Evolutionary conservation across 2,888 invertebrate species (phyloP).

Genomic region (Pseudoips prasinana): DNA sequence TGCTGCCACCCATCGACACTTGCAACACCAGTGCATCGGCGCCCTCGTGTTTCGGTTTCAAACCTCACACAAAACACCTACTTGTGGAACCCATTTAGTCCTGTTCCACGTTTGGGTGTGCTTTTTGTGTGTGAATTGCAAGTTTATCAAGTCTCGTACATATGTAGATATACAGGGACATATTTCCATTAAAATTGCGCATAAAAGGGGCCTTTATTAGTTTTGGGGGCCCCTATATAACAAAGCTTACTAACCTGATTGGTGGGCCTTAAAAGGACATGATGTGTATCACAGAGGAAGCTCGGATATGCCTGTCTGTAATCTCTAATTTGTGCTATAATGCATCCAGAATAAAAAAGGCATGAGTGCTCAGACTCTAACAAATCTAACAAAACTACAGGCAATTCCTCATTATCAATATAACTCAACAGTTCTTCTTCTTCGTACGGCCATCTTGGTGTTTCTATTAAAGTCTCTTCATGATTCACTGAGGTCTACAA

Average conservation of each 20-base stretch:
- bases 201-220: too few relatives aligned
- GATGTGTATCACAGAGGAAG: slow-evolving; percentile 90
- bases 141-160: too few relatives aligned
- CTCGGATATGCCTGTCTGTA: slow-evolving; percentile 91
- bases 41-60: too few relatives aligned
- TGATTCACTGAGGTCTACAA: slow-evolving; percentile 51
- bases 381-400: slow-evolving; percentile 92
- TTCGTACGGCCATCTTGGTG: slow-evolving; percentile 93
- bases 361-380: slow-evolving; percentile 91
- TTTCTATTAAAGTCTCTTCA: slow-evolving; percentile 88
- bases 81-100: too few relatives aligned
- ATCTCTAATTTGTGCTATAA: slow-evolving; percentile 95
- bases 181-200: too few relatives aligned
- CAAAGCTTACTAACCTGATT: slow-evolving; percentile 87
- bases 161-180: too few relatives aligned
- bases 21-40: too few relatives aligned
- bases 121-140: too few relatives aligned
- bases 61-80: too few relatives aligned
- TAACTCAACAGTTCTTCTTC: slow-evolving; percentile 93
- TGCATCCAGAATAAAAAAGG: slow-evolving; percentile 95
- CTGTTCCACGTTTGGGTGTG: too few relatives aligned
- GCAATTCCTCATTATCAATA: slow-evolving; percentile 95
- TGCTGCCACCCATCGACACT: too few relatives aligned
- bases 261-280: slow-evolving; percentile 93
- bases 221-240: too few relatives aligned